Evolutionary conservation across 2,797 vertebrate species (phyloP).

Genomic region (Darevskia nairensis): DNA sequence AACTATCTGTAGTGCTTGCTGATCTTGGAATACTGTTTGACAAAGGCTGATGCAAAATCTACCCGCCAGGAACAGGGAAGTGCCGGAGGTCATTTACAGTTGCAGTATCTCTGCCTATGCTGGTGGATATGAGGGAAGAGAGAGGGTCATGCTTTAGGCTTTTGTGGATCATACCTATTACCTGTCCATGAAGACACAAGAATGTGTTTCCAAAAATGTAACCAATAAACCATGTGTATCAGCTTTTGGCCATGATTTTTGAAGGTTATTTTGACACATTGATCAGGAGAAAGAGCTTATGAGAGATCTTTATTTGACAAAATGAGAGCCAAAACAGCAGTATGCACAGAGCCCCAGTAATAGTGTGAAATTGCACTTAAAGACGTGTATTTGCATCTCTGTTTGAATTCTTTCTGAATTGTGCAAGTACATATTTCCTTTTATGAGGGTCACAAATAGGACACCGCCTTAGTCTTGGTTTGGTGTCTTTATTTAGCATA

Average conservation of each 20-base stretch:
- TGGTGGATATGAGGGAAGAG: not conserved
- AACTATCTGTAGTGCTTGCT: not conserved
- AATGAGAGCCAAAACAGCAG: not conserved
- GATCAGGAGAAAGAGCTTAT: not conserved
- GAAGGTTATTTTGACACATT: not conserved
- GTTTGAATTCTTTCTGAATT: not conserved
- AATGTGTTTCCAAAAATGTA: not conserved
- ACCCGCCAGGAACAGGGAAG: not conserved
- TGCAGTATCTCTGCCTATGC: not conserved
- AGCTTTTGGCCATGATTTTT: not conserved
- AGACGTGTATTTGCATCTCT: not conserved
- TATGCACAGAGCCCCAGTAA: not conserved
- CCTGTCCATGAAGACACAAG: not conserved
- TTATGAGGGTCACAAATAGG: not conserved
- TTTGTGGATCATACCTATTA: not conserved
- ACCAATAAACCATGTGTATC: not conserved
- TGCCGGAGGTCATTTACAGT: not conserved
- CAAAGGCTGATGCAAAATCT: not conserved
- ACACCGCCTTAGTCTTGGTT: not conserved
- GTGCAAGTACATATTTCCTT: not conserved
- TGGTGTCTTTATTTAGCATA: not conserved
- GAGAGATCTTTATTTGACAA: not conserved
- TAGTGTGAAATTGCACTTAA: not conserved
- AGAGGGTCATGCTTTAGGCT: not conserved
- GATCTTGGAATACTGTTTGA: not conserved